Conservation (phyloP, 2,888 invertebrate genomes). For the Toxonevra muliebris region DNA sequence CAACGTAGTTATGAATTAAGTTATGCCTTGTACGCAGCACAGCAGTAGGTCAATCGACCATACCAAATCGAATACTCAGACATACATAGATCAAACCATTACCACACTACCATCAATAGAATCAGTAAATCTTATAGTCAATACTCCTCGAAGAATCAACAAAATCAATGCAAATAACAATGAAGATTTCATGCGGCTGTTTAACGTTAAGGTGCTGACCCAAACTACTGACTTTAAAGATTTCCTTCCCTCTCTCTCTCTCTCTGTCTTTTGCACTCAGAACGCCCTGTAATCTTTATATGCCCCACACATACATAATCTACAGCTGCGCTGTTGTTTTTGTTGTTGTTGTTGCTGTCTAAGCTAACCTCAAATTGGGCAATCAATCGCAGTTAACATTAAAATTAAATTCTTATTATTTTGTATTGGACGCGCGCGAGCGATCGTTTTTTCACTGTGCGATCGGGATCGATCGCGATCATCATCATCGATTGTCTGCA, state of each 20-base stretch:
- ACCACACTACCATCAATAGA: too few species aligned
- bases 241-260: conserved; percentile 14
- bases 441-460: background rate
- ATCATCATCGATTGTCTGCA: conserved; percentile 9
- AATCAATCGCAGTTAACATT: conserved; percentile 6
- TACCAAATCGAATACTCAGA: background rate
- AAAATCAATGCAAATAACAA: conserved; percentile 27
- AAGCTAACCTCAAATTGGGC: conserved; percentile 23
- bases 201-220: conserved; percentile 29
- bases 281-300: too few species aligned
- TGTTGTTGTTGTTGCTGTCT: too few species aligned
- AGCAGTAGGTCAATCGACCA: background rate
- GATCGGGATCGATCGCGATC: conserved; percentile 6
- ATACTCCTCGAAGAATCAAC: background rate
- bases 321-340: conserved; percentile 10
- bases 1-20: background rate
- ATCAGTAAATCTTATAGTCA: too few species aligned
- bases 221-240: conserved; percentile 36
- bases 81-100: too few species aligned
- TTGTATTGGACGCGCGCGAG: conserved; percentile 27
- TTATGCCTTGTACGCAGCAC: background rate
- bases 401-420: background rate
- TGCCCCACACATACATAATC: background rate
- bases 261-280: conserved; percentile 21
- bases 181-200: conserved; percentile 41